Evolutionary conservation across 2,888 invertebrate species (phyloP).

Genomic region (Andrena dorsata): DNA sequence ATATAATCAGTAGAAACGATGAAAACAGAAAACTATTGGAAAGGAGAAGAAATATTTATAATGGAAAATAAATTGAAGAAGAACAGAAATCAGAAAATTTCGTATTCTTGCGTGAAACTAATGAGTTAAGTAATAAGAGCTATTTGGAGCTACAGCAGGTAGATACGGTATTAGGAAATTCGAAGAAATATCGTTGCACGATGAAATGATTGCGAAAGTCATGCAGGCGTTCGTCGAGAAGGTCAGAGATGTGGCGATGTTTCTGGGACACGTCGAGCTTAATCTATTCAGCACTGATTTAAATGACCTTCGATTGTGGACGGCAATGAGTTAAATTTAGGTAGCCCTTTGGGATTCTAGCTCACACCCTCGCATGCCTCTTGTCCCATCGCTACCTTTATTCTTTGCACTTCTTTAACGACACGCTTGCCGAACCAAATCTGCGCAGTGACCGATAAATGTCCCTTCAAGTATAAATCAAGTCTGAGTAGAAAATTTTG

Average conservation of each 20-base stretch:
- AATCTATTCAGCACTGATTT: slow-evolving; percentile 58
- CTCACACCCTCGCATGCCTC: slow-evolving; percentile 25
- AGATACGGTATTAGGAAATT: background rate
- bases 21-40: no score
- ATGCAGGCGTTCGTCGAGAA: slow-evolving; percentile 9
- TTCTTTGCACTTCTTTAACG: slow-evolving; percentile 44
- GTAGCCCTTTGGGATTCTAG: slow-evolving; percentile 49
- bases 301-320: slow-evolving; percentile 57
- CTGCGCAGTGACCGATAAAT: slow-evolving; percentile 37
- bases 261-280: slow-evolving; percentile 55
- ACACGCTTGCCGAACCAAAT: slow-evolving; percentile 15
- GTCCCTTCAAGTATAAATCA: background rate
- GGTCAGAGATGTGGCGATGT: slow-evolving; percentile 47
- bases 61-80: no score
- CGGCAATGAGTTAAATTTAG: slow-evolving; percentile 62
- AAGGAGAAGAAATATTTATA: no score
- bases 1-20: no score
- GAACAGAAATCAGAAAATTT: no score
- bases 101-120: no score
- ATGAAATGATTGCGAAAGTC: slow-evolving; percentile 13
- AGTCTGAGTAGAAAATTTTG: no score
- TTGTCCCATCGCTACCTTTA: slow-evolving; percentile 5
- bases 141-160: no score
- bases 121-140: no score
- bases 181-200: background rate